Base-by-base conservation (phyloP, 2,113 vertebrate species). In the Chloropsis hardwickii region DNA sequence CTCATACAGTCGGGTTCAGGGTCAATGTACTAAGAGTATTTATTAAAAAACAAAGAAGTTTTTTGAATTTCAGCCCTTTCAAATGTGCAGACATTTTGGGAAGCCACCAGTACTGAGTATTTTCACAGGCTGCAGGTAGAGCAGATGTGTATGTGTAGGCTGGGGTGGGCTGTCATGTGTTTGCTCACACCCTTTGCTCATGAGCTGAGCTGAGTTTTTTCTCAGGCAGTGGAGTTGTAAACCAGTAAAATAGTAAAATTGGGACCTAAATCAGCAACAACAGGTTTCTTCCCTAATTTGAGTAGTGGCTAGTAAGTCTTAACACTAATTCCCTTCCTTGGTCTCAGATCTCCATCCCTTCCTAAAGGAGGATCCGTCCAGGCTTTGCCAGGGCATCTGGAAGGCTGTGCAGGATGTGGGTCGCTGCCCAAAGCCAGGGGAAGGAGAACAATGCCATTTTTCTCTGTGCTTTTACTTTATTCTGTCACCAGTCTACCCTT, bases 291-390 rank as follows among this genome's bases (percentile, higher is more conserved):
- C 60, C 40, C 58, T 64, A 24, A 47, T 64, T 81, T 48, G 48
- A 90, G 44, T 35, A 53, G 56, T 24, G 31, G 40, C 76, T 88
- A 23, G 9, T 40, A 40, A 53, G 56, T 78, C 37, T 66, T 78
- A 92, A 95, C 92, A 93, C 94, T 97, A 96, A 95, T 64, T 79
- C 61, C 69, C 48, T 88, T n/a, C 39, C 44, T 57, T 81, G 47
- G 45, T 64, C 42, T 81, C 53, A 22, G 66, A 35, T 58, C n/a
- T 65, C 54, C 51, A 51, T 58, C 58, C 57, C 42, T 51, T 50
- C 4, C 2, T 40, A 22, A 70, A n/a, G 61, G n/a, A 44, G 48
- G 31, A 37, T 83, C 42, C 54, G 79, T 57, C 22, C 27, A 50
- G 64, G 62, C 69, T 65, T 62, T 40, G 85, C 54, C 54, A 47